Conservation (phyloP, 2,888 invertebrate genomes). For the Cynaeus angustus region DNA sequence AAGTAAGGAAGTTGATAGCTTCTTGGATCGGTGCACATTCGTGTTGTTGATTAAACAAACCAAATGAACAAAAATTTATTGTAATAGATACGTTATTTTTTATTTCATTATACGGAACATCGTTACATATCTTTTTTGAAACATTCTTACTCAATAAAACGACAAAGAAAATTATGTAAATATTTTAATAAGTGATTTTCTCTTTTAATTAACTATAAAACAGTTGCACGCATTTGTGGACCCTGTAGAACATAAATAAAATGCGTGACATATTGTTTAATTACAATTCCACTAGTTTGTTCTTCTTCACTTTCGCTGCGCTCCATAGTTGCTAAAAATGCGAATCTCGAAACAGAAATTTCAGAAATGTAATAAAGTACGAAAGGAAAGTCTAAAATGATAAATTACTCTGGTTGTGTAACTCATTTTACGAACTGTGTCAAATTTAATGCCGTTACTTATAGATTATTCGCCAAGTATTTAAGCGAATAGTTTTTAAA, state of each 20-base stretch:
- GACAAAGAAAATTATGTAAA: slow-evolving; percentile 36
- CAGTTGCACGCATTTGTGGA: slow-evolving; percentile 2
- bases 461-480: too few relatives aligned
- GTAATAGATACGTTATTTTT: slow-evolving; percentile 9
- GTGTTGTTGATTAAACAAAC: slow-evolving; percentile 29
- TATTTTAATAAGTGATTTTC: slow-evolving; percentile 28
- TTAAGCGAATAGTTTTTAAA: too few relatives aligned
- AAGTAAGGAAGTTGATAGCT: slow-evolving; percentile 22
- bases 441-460: slow-evolving; percentile 8
- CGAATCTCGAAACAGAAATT: neutral
- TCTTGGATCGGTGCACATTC: slow-evolving; percentile 25
- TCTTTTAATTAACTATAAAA: slow-evolving; percentile 34
- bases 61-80: slow-evolving; percentile 18
- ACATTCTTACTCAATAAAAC: slow-evolving; percentile 23
- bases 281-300: too few relatives aligned
- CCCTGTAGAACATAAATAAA: too few relatives aligned
- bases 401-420: slow-evolving; percentile 17
- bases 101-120: slow-evolving; percentile 21
- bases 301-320: slow-evolving; percentile 10
- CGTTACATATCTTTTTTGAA: slow-evolving; percentile 25
- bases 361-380: slow-evolving; percentile 16
- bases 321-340: slow-evolving; percentile 3
- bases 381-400: slow-evolving; percentile 23
- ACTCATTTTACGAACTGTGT: slow-evolving; percentile 11
- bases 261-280: too few relatives aligned